Base-by-base conservation (phyloP, 2,797 vertebrate species). In the Coregonus sp. region DNA sequence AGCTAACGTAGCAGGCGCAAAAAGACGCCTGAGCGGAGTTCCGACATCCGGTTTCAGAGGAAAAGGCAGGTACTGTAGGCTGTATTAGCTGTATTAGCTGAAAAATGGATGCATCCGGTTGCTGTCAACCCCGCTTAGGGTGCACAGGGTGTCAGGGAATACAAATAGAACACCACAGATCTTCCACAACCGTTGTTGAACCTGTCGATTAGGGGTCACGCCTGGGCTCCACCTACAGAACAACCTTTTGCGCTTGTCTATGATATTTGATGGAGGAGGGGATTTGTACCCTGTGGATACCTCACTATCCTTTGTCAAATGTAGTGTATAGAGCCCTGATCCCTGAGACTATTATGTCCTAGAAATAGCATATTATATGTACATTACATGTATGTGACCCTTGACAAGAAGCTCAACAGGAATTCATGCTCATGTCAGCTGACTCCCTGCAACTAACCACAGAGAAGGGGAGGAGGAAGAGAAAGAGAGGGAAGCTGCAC, bases 161-260 rank as follows among this genome's bases (percentile, higher is more conserved):
- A 70, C 61, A 66, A 65, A 59, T 70, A 20, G 72, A 40, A 76
- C 37, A 71, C 15, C 20, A 65, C 20, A 70, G 73, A 59, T 69
- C 70, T 75, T 63, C 77, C 67, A 65, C 68, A 35, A 40, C 14
- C 56, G 35, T 47, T 9, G 33, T 6, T n/a, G 33, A 7, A 69
- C 33, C 33, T 50, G 18, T 70, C n/a, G 9, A 70, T 20, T 29
- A 4, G 16, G 9, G 3, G 40, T 47, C 2, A 47, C 2, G 40
- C 2, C 9, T 47, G 40, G 40, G 40, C 40, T 47, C 40, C 9
- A 47, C 9, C 9, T 47, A 47, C 9, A 11, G 40, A 11, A 47
- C 40, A 47, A 47, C 9, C 7, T 47, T 9, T 47, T 47, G 40
- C 2, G 40, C 9, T 12, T 47, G 40, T 47, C 3, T 11, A 47